These are phyloP conservation scores for Hirtodrosophila confusa DNA, from an alignment of 2,888 invertebrate genomes.

Conservation along the genomic window DNA sequence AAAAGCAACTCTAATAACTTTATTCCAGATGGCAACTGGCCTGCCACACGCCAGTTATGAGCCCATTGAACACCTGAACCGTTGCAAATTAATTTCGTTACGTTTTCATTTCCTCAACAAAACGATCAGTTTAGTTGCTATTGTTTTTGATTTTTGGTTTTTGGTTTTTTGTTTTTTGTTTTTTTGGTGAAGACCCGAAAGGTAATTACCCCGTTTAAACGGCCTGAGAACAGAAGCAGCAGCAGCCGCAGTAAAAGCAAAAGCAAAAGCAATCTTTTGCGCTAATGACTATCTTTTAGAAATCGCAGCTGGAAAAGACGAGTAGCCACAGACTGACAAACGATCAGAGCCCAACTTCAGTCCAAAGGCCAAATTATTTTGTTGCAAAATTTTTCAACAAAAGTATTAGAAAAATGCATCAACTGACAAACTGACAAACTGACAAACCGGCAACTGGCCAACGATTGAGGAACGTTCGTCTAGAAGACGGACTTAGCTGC, in stretches of 20 bases:
- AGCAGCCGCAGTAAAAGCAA: not conserved
- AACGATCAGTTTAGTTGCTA: conserved; percentile 52
- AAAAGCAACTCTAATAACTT: conserved; percentile 65
- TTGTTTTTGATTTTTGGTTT: conserved; percentile 33
- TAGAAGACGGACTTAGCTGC: conserved; percentile 18
- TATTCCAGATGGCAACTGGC: conserved; percentile 41
- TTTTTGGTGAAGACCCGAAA: conserved; percentile 37
- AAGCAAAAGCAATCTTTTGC: conserved; percentile 60
- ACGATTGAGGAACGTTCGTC: conserved; percentile 24
- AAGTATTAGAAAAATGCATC: conserved; percentile 67
- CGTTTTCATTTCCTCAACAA: conserved; percentile 74
- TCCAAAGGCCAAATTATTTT: conserved; percentile 67
- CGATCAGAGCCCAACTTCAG: conserved; percentile 34
- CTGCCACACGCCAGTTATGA: conserved; percentile 65
- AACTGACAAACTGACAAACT: conserved; percentile 25
- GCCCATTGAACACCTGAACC: conserved; percentile 55
- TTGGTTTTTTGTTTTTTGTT: conserved; percentile 19
- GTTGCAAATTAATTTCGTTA: conserved; percentile 76
- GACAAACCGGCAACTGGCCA: conserved; percentile 10
- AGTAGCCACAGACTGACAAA: conserved; percentile 62
- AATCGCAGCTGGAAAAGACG: conserved; percentile 54
- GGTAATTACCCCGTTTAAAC: conserved; percentile 70
- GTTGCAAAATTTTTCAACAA: conserved; percentile 29
- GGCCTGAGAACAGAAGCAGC: conserved; percentile 61
- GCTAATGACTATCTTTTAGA: conserved; percentile 76